Evolutionary conservation across 2,113 vertebrate species (phyloP).

Genomic region (Amphilophus citrinellus): DNA sequence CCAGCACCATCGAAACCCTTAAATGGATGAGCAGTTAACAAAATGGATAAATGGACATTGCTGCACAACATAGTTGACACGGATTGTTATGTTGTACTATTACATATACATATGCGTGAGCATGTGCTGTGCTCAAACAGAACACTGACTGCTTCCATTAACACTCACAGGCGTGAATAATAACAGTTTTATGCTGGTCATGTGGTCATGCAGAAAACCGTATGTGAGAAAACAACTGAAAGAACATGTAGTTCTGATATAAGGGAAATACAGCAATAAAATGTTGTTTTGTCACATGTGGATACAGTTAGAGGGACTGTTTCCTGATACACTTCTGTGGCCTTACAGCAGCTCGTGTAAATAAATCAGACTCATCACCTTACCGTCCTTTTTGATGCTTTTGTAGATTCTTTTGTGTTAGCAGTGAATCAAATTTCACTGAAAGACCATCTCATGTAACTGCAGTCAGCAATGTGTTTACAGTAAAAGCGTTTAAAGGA

Average conservation of each 20-base stretch:
- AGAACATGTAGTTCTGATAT: background rate
- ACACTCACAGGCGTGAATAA: background rate
- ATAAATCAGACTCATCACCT: background rate
- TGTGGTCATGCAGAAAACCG: background rate
- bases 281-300: background rate
- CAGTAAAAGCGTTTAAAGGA: background rate
- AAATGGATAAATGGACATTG: background rate
- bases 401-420: background rate
- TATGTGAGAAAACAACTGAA: background rate
- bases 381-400: background rate
- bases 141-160: background rate
- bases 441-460: background rate
- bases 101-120: background rate
- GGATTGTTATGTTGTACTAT: background rate
- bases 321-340: background rate
- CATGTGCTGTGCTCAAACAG: background rate
- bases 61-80: background rate
- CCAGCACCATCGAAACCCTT: background rate
- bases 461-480: background rate
- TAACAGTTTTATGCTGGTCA: background rate
- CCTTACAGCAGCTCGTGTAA: background rate
- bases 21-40: fast-evolving
- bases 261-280: background rate
- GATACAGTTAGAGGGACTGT: background rate
- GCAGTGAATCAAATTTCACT: background rate